Evolutionary conservation across 2,888 invertebrate species (phyloP).

Genomic region (Megaustenia siamemsis): DNA sequence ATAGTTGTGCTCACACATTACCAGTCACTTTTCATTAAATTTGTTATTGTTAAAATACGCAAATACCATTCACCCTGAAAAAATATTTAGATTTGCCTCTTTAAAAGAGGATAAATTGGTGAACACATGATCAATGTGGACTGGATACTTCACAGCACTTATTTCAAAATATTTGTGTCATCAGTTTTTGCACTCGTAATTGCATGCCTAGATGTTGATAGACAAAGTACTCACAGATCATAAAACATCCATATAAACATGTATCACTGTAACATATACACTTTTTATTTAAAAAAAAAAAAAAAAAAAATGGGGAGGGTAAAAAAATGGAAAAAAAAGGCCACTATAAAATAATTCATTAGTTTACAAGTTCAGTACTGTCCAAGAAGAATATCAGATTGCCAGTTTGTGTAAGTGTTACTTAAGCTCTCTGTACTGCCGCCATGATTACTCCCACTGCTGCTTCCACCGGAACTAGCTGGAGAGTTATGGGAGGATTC

Average conservation of each 20-base stretch:
- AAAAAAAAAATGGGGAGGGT: too few relatives aligned
- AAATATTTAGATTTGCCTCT: background rate
- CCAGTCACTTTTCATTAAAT: background rate
- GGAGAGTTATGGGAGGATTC: conserved; percentile 43
- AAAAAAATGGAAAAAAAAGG: too few relatives aligned
- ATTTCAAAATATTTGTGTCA: background rate
- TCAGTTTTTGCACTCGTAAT: background rate
- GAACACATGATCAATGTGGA: conserved; percentile 4
- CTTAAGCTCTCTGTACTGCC: conserved; percentile 49
- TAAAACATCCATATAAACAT: conserved; percentile 13
- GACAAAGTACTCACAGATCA: background rate
- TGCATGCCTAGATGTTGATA: background rate
- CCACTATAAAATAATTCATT: too few relatives aligned
- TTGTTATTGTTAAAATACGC: conserved; percentile 18
- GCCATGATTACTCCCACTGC: conserved; percentile 45
- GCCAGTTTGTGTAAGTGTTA: conserved; percentile 21
- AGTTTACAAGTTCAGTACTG: conserved; percentile 34
- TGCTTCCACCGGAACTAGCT: conserved; percentile 40
- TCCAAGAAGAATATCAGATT: conserved; percentile 28
- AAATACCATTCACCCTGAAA: conserved; percentile 36
- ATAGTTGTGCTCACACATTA: background rate
- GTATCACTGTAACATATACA: background rate
- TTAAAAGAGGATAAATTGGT: background rate
- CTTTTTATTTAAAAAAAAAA: too few relatives aligned
- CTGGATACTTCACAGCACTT: conserved; percentile 34